Conservation (phyloP, 2,113 vertebrate species). For the Cyprinodon tularosa region DNA sequence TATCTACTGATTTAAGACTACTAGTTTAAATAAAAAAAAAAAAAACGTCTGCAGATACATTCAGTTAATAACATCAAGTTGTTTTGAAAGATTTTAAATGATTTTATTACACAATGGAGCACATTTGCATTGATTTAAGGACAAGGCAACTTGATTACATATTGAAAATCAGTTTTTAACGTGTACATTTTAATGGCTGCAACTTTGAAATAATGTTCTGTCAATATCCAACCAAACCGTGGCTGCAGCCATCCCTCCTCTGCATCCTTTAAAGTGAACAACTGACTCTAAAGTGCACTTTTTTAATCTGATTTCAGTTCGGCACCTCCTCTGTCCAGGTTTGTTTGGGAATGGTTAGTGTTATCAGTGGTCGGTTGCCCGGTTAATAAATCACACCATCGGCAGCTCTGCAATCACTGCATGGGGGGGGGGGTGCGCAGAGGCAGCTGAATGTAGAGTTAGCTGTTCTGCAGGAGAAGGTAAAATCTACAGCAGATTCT, state of each 20-base stretch:
- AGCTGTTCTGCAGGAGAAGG: not conserved
- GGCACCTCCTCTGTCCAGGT: no score
- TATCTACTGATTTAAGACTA: no score
- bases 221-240: no score
- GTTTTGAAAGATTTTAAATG: no score
- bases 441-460: conserved; percentile 3
- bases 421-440: conserved; percentile 3
- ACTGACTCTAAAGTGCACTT: not conserved
- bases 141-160: not conserved
- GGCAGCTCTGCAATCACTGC: not conserved
- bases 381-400: conserved; percentile 8
- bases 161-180: not conserved
- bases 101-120: no score
- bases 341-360: not conserved
- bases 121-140: not conserved
- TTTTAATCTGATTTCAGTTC: conserved; percentile 4
- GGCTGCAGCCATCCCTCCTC: no score
- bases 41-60: no score
- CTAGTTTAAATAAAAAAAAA: no score
- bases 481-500: conserved; percentile 8
- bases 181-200: no score
- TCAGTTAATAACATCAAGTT: no score
- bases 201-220: no score
- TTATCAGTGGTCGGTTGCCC: conserved; percentile 19
- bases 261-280: no score